These are phyloP conservation scores for Rhinogobio ventralis DNA, from an alignment of 2,797 vertebrate genomes.

Conservation along the genomic window DNA sequence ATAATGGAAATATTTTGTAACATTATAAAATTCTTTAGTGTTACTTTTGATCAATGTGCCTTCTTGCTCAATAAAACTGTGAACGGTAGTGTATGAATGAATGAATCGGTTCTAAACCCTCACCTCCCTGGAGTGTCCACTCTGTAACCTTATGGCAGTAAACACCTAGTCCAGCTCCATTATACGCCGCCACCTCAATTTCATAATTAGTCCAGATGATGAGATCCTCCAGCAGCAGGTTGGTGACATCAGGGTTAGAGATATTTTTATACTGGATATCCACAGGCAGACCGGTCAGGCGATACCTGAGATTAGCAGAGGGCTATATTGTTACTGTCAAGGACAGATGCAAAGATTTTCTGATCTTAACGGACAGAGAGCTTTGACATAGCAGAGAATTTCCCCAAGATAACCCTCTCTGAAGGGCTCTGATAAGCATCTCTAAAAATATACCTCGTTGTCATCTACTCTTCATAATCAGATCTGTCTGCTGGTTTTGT, in stretches of 20 bases:
- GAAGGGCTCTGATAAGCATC: constrained; percentile 21
- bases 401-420: constrained; percentile 12
- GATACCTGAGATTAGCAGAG: constrained; percentile 80
- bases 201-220: constrained; percentile 99
- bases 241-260: constrained; percentile 90
- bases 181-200: constrained; percentile 96
- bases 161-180: constrained; percentile 90
- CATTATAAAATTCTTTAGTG: background rate
- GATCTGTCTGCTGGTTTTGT: background rate
- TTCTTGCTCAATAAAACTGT: background rate
- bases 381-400: background rate
- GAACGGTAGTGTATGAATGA: background rate
- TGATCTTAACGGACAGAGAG: background rate
- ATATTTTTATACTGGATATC: constrained; percentile 97
- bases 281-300: constrained; percentile 91
- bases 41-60: background rate
- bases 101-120: constrained; percentile 51
- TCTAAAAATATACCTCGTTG: constrained; percentile 19
- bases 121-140: constrained; percentile 98
- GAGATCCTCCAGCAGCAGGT: constrained; percentile 93
- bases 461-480: constrained; percentile 12
- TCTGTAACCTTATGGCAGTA: constrained; percentile 95
- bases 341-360: constrained; percentile 7
- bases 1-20: too few relatives aligned
- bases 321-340: constrained; percentile 10